Evolutionary conservation across 1,140 invertebrate species (phyloP), one percentile per base, ranked within the genome.

Genomic region (Tetramorium parvispinum): DNA sequence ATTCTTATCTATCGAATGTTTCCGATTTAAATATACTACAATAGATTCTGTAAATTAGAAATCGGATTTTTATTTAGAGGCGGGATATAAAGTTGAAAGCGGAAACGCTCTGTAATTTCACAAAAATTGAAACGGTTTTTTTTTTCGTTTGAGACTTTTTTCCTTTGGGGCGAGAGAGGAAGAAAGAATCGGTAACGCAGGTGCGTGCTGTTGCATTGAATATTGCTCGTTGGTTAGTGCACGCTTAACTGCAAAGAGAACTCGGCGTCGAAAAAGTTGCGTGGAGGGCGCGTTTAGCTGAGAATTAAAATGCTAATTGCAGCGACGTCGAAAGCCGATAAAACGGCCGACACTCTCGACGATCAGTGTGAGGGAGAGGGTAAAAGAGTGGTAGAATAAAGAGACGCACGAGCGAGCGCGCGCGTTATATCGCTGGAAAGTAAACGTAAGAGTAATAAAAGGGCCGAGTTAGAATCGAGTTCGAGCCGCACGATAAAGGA

Each of bases 241-340:
- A 75, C 68, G 73, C 68, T 83, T 83, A 83, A 83, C 55, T 83
- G 27, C 27, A 55, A 53, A 10, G 21, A 53, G 18, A 11, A 59
- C 51, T 66, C 66, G 53, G 24, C 66, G 61, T 51, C 21, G 68
- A 43, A 57, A 75, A 55, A 83, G 55, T 83, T 57, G 53, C 51
- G 32, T 46, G 73, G 73, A 57, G 59, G 82, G 46, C 46, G 82
- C 82, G 82, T 85, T 63, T 75, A 75, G 79, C 68, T 55, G 79
- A 83, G 68, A 83, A 83, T 83, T 83, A 83, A 83, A 83, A 83
- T 83, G 68, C 79, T 83, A 83, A 83, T 83, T 83, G 79, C 79
- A 83, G 79, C 79, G 79, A 83, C 79, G 79, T 83, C 43, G 79
- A 83, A 83, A 83, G 82, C 82, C 75, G 82, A 85, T 77, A 78